phyloP scores from a whole-genome alignment of 2,113 vertebrate species.

The Fulmarus glacialis region DNA sequence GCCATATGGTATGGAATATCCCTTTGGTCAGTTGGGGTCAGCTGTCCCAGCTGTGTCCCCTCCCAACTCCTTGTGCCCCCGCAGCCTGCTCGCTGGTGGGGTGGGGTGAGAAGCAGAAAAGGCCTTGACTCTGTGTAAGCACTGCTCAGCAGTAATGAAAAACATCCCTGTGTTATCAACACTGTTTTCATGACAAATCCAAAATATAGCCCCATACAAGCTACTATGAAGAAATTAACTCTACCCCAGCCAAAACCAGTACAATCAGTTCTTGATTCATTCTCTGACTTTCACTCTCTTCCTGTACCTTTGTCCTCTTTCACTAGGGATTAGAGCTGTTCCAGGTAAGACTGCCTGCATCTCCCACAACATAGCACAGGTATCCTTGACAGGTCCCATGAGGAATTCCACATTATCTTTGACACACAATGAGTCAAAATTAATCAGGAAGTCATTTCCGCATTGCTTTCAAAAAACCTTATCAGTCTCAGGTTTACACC shows the following conservation, averaged over 20 bases:
- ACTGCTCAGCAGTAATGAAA: not conserved
- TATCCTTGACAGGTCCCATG: not conserved
- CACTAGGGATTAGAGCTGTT: not conserved
- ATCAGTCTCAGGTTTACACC: not conserved
- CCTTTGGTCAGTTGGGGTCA: not conserved
- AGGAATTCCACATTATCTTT: not conserved
- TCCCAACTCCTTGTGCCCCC: not conserved
- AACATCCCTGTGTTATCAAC: not conserved
- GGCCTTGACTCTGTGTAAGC: not conserved
- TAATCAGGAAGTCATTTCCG: not conserved
- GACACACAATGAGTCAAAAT: not conserved
- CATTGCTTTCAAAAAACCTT: not conserved
- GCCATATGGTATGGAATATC: not conserved
- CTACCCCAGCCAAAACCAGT: not conserved
- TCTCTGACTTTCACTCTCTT: not conserved
- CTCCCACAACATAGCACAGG: not conserved
- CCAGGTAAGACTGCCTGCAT: not conserved
- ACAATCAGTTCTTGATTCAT: not conserved
- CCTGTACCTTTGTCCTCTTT: not conserved
- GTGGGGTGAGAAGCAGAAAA: not conserved
- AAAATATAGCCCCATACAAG: not conserved
- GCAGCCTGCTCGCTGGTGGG: not conserved
- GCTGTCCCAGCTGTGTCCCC: not conserved
- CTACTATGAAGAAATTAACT: not conserved
- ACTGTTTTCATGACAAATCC: not conserved